Conservation (phyloP, 1,140 invertebrate genomes). For the Triops cancriformis region DNA sequence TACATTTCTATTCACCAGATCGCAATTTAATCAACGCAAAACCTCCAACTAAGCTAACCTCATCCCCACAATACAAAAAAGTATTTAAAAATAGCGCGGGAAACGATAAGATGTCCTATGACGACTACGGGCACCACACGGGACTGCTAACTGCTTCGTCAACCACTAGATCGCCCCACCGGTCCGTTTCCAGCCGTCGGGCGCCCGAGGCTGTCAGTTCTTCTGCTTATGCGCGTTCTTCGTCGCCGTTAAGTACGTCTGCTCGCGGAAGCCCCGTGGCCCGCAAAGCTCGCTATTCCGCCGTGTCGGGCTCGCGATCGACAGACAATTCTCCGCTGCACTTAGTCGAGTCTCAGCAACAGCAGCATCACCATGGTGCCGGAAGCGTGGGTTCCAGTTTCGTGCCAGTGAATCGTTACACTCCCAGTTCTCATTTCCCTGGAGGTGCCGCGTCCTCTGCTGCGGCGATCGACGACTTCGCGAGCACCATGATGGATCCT, state of each 20-base stretch:
- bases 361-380: not conserved
- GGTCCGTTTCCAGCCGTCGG: not conserved
- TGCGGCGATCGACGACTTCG: not conserved
- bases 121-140: not conserved
- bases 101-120: not conserved
- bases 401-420: not conserved
- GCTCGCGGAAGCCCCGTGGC: not conserved
- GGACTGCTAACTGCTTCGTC: not conserved
- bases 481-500: slow-evolving; percentile 26
- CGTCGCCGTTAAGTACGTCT: not conserved
- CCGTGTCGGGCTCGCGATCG: not conserved
- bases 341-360: not conserved
- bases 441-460: not conserved
- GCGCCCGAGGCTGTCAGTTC: not conserved
- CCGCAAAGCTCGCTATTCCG: not conserved
- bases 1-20: no score
- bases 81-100: not conserved
- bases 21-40: no score
- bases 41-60: no score
- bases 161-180: not conserved
- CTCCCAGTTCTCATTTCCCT: not conserved
- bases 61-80: not conserved
- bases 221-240: slow-evolving; percentile 8
- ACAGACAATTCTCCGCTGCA: slow-evolving; percentile 14
- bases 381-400: not conserved